Percentiles rank a stretch among this genome's conserved stretches.
phyloP scores from a whole-genome alignment of 2,797 vertebrate genomes.

The Chiroxiphia lanceolata region DNA sequence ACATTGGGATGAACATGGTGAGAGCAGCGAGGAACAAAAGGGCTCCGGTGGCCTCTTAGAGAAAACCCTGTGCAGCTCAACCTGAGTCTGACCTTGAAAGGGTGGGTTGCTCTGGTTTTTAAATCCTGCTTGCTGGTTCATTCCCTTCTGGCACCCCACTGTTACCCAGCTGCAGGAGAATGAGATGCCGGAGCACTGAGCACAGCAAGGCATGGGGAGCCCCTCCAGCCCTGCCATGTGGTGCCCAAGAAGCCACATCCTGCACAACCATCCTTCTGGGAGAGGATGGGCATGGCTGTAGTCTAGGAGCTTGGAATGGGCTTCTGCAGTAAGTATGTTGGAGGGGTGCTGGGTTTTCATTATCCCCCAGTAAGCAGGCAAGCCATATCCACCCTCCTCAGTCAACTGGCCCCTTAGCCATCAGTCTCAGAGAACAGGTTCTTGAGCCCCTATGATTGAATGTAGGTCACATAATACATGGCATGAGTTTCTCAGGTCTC shows the following conservation, averaged over 20 bases:
- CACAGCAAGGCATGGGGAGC: not conserved
- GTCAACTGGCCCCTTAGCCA: not conserved
- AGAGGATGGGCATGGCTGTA: not conserved
- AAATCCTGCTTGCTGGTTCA: slow-evolving; percentile 5
- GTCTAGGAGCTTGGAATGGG: not conserved
- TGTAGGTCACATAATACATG: not conserved
- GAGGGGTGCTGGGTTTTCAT: not conserved
- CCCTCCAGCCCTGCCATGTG: not conserved
- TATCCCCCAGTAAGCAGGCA: not conserved
- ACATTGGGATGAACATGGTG: slow-evolving; percentile 83
- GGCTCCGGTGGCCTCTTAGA: slow-evolving; percentile 76
- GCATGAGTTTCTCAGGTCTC: not conserved
- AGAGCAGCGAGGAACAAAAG: slow-evolving; percentile 83
- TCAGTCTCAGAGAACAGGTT: not conserved
- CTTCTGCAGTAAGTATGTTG: not conserved
- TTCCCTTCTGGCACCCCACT: not conserved
- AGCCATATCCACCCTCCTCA: not conserved
- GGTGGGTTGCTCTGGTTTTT: slow-evolving; percentile 57
- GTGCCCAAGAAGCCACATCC: not conserved
- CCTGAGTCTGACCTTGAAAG: slow-evolving; percentile 75
- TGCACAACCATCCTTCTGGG: not conserved
- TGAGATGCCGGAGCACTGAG: not conserved
- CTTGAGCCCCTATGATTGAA: not conserved
- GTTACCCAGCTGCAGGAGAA: slow-evolving; percentile 52
- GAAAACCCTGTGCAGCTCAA: slow-evolving; percentile 70